These are phyloP conservation scores for Pteropus alecto DNA, from an alignment of 2,113 vertebrate genomes.

Conservation along the genomic window DNA sequence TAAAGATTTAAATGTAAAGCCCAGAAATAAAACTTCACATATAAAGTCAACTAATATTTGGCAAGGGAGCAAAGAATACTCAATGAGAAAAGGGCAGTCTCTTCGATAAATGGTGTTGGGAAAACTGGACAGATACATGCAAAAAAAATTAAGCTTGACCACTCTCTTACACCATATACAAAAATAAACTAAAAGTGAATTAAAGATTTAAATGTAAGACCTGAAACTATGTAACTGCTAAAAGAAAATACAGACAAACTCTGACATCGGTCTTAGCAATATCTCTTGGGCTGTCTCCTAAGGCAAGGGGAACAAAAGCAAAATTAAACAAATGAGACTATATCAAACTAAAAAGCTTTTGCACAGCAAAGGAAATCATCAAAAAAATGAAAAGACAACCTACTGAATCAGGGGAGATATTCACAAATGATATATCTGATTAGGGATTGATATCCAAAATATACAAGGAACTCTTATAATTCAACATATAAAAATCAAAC, in stretches of 20 bases:
- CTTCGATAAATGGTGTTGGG: too few relatives aligned
- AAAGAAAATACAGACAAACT: background rate
- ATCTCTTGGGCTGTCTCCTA: background rate
- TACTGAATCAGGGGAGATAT: background rate
- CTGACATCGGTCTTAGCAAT: background rate
- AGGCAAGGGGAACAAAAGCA: background rate
- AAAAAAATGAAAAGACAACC: background rate
- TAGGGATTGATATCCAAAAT: background rate
- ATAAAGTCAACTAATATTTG: too few relatives aligned
- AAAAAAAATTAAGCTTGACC: background rate
- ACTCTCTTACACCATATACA: background rate
- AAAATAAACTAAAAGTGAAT: background rate
- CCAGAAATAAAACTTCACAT: background rate
- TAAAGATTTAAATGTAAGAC: background rate
- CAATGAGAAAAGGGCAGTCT: too few relatives aligned
- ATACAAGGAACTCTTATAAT: background rate
- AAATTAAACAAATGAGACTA: background rate
- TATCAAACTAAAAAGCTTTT: background rate
- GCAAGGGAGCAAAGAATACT: too few relatives aligned
- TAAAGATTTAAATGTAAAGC: background rate
- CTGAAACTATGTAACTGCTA: background rate
- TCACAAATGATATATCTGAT: background rate
- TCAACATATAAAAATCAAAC: background rate
- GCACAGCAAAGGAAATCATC: background rate
- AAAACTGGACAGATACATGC: too few relatives aligned